These are phyloP conservation scores for Platerodrilus igneus DNA, from an alignment of 2,888 invertebrate species.

Conservation along the genomic window DNA sequence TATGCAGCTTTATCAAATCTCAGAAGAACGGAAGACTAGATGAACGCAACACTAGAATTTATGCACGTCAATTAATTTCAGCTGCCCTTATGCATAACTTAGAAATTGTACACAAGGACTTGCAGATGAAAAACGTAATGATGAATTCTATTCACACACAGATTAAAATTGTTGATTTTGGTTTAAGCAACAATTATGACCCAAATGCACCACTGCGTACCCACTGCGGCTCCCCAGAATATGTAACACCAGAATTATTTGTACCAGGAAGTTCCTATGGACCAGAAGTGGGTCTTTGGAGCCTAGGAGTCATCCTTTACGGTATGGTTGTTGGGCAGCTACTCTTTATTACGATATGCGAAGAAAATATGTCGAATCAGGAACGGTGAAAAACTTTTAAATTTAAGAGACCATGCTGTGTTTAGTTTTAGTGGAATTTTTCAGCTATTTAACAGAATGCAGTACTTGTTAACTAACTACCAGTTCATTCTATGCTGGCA, in stretches of 20 bases:
- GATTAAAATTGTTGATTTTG: slow-evolving; percentile 74
- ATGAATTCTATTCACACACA: slow-evolving; percentile 61
- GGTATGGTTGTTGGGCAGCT: slow-evolving; percentile 70
- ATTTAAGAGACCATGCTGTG: too few species aligned
- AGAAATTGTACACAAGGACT: too few species aligned
- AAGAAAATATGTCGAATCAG: slow-evolving; percentile 48
- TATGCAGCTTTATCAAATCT: slow-evolving; percentile 59
- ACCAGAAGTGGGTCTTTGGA: slow-evolving; percentile 75
- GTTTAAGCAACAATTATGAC: slow-evolving; percentile 65
- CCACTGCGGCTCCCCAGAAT: slow-evolving; percentile 75
- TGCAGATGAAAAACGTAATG: slow-evolving; percentile 79
- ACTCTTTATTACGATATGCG: slow-evolving; percentile 54
- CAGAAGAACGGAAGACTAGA: slow-evolving; percentile 54
- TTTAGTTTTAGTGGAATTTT: too few species aligned
- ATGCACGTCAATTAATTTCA: slow-evolving; percentile 62
- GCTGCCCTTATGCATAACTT: slow-evolving; percentile 65
- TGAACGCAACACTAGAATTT: slow-evolving; percentile 53
- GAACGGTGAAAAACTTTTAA: slow-evolving; percentile 56
- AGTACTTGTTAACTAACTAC: too few species aligned
- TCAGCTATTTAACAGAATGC: too few species aligned
- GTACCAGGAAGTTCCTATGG: slow-evolving; percentile 65
- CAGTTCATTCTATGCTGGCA: too few species aligned
- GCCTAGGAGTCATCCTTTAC: slow-evolving; percentile 70
- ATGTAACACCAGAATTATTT: slow-evolving; percentile 75
- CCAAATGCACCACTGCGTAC: slow-evolving; percentile 60